phyloP scores from a whole-genome alignment of 2,113 vertebrate genomes.

The Nothocercus julius region DNA sequence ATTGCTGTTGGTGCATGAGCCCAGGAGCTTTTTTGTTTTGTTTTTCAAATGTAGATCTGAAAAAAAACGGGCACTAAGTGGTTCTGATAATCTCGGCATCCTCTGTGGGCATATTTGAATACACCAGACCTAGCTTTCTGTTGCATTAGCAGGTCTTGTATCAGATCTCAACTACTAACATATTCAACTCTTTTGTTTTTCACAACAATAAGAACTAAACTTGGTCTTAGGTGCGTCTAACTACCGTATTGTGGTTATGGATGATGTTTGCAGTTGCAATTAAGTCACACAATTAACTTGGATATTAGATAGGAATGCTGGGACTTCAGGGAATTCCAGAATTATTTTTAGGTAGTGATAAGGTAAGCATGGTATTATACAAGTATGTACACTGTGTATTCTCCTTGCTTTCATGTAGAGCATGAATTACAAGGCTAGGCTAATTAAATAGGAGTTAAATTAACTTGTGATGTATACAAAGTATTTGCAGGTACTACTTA shows the following conservation, averaged over 20 bases:
- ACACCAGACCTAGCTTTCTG: neutral
- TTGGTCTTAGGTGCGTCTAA: neutral
- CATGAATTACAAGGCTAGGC: neutral
- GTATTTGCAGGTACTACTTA: neutral
- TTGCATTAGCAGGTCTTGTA: neutral
- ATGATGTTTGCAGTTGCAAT: neutral
- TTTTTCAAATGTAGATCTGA: neutral
- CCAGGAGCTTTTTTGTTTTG: neutral
- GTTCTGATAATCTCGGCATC: neutral
- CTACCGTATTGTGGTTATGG: neutral
- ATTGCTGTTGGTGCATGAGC: neutral
- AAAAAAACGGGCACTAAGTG: neutral
- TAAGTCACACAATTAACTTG: neutral
- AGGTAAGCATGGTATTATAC: neutral
- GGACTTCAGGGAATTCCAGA: neutral
- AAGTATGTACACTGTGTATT: neutral
- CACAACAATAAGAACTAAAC: neutral
- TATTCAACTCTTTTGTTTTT: neutral
- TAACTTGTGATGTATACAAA: neutral
- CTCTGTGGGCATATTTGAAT: neutral
- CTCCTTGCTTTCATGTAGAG: neutral
- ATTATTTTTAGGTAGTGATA: neutral
- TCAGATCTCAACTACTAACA: neutral
- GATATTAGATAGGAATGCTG: neutral
- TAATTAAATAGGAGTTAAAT: neutral